phyloP scores from a whole-genome alignment of 2,888 invertebrate species.

The Diplazon laetatorius region DNA sequence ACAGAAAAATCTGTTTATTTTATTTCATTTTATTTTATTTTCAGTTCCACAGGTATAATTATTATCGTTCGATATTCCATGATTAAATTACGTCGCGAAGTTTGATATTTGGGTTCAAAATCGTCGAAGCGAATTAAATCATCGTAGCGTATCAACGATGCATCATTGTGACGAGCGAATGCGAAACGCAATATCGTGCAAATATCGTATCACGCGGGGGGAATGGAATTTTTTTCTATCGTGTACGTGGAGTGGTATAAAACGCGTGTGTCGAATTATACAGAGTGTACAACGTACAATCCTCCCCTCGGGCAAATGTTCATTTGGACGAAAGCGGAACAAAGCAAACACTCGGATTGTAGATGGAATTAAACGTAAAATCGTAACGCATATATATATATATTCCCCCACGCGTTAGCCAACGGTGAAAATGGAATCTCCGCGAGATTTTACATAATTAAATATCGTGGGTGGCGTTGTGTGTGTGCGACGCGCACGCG shows the following conservation, averaged over 20 bases:
- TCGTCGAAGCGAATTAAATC: constrained; percentile 30
- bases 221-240: constrained; percentile 6
- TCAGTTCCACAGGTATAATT: neutral
- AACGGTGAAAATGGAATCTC: constrained; percentile 65
- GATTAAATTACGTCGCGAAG: neutral
- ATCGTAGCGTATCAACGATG: constrained; percentile 28
- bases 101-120: constrained; percentile 6
- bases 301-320: constrained; percentile 53
- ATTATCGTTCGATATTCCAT: constrained; percentile 7
- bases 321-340: constrained; percentile 54
- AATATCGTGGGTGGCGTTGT: constrained; percentile 61
- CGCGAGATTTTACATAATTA: constrained; percentile 68
- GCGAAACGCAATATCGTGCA: constrained; percentile 55
- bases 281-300: neutral
- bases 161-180: constrained; percentile 28
- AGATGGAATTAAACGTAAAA: constrained; percentile 49
- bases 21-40: too few relatives aligned
- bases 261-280: constrained; percentile 12
- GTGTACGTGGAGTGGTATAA: neutral
- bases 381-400: constrained; percentile 33
- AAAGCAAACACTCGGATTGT: constrained; percentile 55
- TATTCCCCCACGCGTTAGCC: constrained; percentile 11
- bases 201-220: constrained; percentile 34
- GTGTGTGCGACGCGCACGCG: constrained; percentile 25
- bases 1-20: too few relatives aligned